Percentiles rank a stretch among this genome's conserved stretches.
Conservation (phyloP, 2,888 invertebrate species). For the Acanthosepion esculentum region DNA sequence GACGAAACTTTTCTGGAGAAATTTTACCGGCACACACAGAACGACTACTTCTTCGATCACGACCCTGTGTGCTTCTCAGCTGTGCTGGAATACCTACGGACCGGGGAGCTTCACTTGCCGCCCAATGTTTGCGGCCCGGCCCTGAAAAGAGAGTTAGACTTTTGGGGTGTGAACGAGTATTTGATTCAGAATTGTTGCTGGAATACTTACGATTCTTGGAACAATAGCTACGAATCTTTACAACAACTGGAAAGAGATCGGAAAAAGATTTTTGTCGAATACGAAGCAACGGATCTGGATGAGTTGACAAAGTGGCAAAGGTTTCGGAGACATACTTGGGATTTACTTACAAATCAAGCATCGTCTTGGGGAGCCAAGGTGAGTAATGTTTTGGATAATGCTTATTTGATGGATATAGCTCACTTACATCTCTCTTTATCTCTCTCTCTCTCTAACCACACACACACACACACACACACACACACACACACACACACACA, state of each 20-base stretch:
- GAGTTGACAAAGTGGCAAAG: not conserved
- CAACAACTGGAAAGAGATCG: constrained; percentile 54
- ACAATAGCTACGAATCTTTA: constrained; percentile 60
- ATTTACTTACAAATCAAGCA: constrained; percentile 59
- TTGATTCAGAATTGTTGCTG: constrained; percentile 66
- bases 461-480: no score
- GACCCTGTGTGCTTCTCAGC: constrained; percentile 63
- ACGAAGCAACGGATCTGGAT: not conserved
- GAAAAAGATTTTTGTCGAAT: constrained; percentile 44
- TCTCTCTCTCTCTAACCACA: not conserved
- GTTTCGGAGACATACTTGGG: constrained; percentile 54
- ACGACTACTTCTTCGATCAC: constrained; percentile 64
- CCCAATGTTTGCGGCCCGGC: constrained; percentile 56
- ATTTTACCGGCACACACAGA: constrained; percentile 54
- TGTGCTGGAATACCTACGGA: constrained; percentile 63
- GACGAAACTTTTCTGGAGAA: constrained; percentile 57
- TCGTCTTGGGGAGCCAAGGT: constrained; percentile 62
- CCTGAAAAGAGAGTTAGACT: constrained; percentile 60
- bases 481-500: no score
- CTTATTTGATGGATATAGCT: not conserved
- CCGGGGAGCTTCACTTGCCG: constrained; percentile 60
- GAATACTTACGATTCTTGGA: constrained; percentile 65
- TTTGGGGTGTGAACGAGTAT: constrained; percentile 61
- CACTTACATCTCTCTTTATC: not conserved
- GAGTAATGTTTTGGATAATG: constrained; percentile 41